Conservation (phyloP, 1,140 invertebrate species). For the Battus philenor region DNA sequence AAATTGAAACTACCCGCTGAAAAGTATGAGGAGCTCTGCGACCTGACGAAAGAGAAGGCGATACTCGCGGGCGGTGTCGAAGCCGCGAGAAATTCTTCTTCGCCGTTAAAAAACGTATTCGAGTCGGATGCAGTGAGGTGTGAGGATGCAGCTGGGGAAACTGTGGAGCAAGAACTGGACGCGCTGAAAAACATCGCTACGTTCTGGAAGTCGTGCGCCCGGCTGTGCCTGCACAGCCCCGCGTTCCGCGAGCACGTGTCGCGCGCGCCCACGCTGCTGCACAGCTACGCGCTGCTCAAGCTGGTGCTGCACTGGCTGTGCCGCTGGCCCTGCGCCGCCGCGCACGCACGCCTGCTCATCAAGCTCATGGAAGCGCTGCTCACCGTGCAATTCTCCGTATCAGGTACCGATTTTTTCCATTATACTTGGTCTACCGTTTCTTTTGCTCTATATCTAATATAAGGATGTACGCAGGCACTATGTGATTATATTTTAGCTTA, state of each 20-base stretch:
- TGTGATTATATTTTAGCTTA: no score
- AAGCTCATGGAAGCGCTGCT: constrained; percentile 64
- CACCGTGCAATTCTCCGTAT: constrained; percentile 60
- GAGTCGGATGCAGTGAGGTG: constrained; percentile 18
- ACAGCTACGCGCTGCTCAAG: constrained; percentile 59
- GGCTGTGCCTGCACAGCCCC: constrained; percentile 77
- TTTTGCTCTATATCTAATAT: no score
- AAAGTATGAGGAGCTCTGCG: constrained; percentile 43
- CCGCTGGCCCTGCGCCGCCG: constrained; percentile 21
- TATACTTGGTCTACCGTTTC: no score
- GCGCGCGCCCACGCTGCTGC: constrained; percentile 38
- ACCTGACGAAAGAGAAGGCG: constrained; percentile 44
- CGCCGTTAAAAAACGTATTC: constrained; percentile 20
- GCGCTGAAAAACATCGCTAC: constrained; percentile 53
- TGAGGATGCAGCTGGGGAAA: constrained; percentile 21
- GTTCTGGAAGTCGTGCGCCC: constrained; percentile 78
- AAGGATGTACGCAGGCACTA: no score
- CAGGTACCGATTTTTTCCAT: constrained; percentile 53
- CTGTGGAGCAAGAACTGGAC: constrained; percentile 39
- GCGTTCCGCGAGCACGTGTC: constrained; percentile 72
- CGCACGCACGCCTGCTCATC: constrained; percentile 43
- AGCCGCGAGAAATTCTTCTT: constrained; percentile 16
- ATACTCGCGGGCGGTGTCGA: constrained; percentile 19
- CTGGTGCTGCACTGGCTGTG: constrained; percentile 50
- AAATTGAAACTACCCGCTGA: constrained; percentile 42